phyloP scores from a whole-genome alignment of 23 tunicate species.

The Diplosoma virens region DNA sequence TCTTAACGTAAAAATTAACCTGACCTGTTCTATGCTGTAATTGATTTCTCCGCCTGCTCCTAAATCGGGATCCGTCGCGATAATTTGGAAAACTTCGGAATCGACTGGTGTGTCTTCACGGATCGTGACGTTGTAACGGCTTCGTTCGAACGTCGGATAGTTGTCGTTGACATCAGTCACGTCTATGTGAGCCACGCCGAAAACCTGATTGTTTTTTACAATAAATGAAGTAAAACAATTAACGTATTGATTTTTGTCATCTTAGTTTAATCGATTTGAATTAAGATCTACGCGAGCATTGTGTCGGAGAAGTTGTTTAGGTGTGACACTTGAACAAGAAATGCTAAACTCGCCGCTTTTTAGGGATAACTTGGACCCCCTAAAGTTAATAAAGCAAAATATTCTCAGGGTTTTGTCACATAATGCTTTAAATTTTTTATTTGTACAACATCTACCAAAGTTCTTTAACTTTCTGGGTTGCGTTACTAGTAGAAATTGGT shows the following conservation, averaged over 20 bases:
- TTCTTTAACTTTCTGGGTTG: too few species aligned
- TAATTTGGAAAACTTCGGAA: slow-evolving; percentile 47
- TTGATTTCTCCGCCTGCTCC: slow-evolving; percentile 54
- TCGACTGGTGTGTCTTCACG: slow-evolving; percentile 49
- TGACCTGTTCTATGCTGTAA: slow-evolving; percentile 37
- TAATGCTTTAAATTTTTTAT: too few species aligned
- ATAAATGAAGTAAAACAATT: neutral
- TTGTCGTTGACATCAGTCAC: slow-evolving; percentile 81
- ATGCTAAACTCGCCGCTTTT: too few species aligned
- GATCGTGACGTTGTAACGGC: slow-evolving; percentile 39
- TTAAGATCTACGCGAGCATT: too few species aligned
- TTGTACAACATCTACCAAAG: too few species aligned
- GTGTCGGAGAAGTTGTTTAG: too few species aligned
- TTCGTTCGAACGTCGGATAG: slow-evolving; percentile 62
- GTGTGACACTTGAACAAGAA: too few species aligned
- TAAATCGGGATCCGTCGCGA: slow-evolving; percentile 70
- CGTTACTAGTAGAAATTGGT: too few species aligned
- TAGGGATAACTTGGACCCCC: too few species aligned
- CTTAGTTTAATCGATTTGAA: neutral
- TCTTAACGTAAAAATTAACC: too few species aligned
- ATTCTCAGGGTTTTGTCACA: too few species aligned
- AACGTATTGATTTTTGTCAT: neutral
- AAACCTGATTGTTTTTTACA: slow-evolving; percentile 53
- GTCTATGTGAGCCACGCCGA: slow-evolving; percentile 41
- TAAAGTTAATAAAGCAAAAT: too few species aligned